A percentile compares a stretch with the other conserved stretches of the same genome.
These are phyloP conservation scores for Chalcosyrphus nemorum DNA, from an alignment of 2,888 invertebrate genomes.

Conservation along the genomic window DNA sequence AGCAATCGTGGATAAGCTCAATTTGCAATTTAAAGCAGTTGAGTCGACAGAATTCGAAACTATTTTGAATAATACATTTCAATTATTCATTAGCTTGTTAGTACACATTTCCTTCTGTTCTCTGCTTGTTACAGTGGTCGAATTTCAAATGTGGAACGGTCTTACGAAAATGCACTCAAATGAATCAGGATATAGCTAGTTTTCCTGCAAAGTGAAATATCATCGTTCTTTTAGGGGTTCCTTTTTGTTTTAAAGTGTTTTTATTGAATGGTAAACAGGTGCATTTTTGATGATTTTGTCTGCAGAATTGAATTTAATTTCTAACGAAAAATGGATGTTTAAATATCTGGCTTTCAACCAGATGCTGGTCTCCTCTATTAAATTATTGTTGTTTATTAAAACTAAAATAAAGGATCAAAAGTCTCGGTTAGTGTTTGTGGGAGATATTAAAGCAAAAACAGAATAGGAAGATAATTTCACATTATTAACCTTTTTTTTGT, in stretches of 20 bases:
- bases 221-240: not conserved
- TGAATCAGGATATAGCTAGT: not conserved
- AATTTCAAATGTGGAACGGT: not conserved
- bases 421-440: no score
- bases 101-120: not conserved
- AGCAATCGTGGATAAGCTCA: not conserved
- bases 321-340: no score
- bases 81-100: constrained; percentile 2
- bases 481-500: no score
- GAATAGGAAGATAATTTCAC: no score
- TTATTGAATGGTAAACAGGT: not conserved
- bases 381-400: no score
- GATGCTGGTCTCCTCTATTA: no score
- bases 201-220: not conserved
- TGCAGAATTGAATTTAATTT: no score
- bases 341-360: no score
- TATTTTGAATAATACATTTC: constrained; percentile 9
- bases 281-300: no score
- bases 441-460: no score
- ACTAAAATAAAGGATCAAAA: no score
- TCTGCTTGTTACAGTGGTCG: not conserved
- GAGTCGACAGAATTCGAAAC: not conserved
- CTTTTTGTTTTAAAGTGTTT: not conserved
- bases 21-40: not conserved
- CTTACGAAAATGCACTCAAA: not conserved